Percentiles rank a stretch among this genome's conserved stretches.
Conservation (phyloP, 2,113 vertebrate species). For the Mesocricetus auratus region DNA sequence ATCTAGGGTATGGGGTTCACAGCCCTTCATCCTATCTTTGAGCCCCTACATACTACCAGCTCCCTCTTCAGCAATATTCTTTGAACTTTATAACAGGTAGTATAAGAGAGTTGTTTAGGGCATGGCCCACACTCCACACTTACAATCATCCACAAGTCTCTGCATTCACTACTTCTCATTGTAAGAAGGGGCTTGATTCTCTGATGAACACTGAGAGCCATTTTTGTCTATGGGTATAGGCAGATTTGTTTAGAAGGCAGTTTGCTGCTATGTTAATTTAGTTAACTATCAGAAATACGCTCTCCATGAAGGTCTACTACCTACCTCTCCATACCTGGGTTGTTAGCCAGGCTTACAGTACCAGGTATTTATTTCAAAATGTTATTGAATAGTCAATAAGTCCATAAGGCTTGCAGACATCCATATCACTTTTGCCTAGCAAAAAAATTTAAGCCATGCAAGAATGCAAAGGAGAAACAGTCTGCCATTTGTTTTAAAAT, state of each 20-base stretch:
- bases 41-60: background rate
- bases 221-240: background rate
- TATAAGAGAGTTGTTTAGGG: background rate
- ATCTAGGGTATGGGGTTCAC: background rate
- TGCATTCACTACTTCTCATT: background rate
- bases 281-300: background rate
- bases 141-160: background rate
- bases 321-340: background rate
- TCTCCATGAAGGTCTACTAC: background rate
- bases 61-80: background rate
- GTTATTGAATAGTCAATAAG: background rate
- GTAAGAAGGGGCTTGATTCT: background rate
- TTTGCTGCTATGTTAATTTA: background rate
- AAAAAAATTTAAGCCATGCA: background rate
- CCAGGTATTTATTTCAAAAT: background rate
- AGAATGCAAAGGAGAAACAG: conserved; percentile 1
- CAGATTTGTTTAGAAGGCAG: background rate
- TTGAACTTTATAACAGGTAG: background rate
- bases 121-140: background rate
- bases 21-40: background rate
- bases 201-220: no score
- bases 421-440: background rate
- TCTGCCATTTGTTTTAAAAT: conserved; percentile 41
- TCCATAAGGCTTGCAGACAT: background rate
- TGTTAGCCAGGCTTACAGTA: background rate